Percentiles rank a stretch among this genome's conserved stretches.
Evolutionary conservation across 64 coral and sea anemone genomes (phyloP).

Genomic region (Acropora yongei): DNA sequence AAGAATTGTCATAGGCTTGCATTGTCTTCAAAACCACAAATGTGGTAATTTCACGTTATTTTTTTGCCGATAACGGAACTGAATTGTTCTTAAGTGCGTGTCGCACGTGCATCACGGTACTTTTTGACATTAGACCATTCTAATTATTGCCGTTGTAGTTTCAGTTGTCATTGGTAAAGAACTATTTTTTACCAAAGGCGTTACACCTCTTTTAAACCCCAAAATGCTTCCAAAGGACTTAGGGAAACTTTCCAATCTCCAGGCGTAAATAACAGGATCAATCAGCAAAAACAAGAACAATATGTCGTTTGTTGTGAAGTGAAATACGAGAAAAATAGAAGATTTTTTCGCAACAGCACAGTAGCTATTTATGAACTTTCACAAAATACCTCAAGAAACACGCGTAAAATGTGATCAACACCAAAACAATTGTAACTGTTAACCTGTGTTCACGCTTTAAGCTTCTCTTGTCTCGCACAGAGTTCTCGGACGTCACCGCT

Average conservation of each 20-base stretch:
- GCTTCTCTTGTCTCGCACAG: neutral
- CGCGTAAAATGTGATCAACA: conserved; percentile 22
- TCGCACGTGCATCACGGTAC: too few species aligned
- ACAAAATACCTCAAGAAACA: conserved; percentile 25
- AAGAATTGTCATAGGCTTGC: too few species aligned
- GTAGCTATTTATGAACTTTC: conserved; percentile 5
- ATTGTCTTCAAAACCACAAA: too few species aligned
- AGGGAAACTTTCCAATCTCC: conserved; percentile 14
- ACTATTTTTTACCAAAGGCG: too few species aligned
- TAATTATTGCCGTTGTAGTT: too few species aligned
- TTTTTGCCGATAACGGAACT: too few species aligned
- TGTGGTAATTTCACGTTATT: too few species aligned
- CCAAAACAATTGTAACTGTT: neutral
- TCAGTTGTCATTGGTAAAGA: too few species aligned
- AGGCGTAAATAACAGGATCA: conserved; percentile 19
- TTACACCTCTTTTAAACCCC: neutral
- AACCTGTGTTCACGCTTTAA: neutral
- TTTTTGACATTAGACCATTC: too few species aligned
- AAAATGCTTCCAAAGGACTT: neutral
- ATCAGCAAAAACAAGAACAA: conserved; percentile 3
- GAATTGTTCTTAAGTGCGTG: too few species aligned
- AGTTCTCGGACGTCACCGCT: neutral
- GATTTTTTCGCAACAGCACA: neutral
- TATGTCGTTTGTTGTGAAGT: conserved; percentile 19
- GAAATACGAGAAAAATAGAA: neutral